Conservation (phyloP, 2,888 invertebrate species). For the Panopea generosa region DNA sequence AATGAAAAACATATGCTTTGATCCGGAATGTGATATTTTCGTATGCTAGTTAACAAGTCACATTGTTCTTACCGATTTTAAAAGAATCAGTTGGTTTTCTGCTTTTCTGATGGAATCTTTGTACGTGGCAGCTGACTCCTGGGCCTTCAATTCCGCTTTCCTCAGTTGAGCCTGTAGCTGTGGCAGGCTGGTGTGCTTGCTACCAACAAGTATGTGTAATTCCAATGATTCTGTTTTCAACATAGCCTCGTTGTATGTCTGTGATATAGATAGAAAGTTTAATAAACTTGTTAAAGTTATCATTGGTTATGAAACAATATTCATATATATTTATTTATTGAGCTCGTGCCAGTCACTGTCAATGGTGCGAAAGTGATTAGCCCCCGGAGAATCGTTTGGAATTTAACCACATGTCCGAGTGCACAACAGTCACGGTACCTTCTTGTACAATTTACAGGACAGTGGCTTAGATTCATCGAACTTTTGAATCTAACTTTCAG, state of each 20-base stretch:
- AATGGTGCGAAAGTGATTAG: too few species aligned
- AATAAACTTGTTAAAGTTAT: background rate
- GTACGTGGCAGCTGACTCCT: background rate
- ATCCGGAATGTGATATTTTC: too few species aligned
- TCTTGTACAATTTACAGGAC: too few species aligned
- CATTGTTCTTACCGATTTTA: slow-evolving; percentile 22
- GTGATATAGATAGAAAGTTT: background rate
- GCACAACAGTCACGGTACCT: too few species aligned
- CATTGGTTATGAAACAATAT: background rate
- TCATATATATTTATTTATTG: too few species aligned
- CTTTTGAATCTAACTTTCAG: too few species aligned
- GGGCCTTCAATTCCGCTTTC: background rate
- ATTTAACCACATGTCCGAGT: too few species aligned
- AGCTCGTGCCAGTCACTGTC: too few species aligned
- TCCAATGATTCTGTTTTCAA: slow-evolving; percentile 8
- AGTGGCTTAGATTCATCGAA: too few species aligned
- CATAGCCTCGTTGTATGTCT: slow-evolving; percentile 11
- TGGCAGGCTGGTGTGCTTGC: slow-evolving; percentile 1
- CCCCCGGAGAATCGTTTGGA: too few species aligned
- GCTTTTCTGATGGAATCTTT: slow-evolving; percentile 17
- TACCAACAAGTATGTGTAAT: slow-evolving; percentile 7
- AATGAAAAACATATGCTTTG: too few species aligned
- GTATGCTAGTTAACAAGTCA: too few species aligned
- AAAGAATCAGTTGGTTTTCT: slow-evolving; percentile 15
- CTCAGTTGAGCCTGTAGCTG: background rate